Conservation (phyloP, 1,140 invertebrate genomes). For the Macrobrachium rosenbergii region DNA sequence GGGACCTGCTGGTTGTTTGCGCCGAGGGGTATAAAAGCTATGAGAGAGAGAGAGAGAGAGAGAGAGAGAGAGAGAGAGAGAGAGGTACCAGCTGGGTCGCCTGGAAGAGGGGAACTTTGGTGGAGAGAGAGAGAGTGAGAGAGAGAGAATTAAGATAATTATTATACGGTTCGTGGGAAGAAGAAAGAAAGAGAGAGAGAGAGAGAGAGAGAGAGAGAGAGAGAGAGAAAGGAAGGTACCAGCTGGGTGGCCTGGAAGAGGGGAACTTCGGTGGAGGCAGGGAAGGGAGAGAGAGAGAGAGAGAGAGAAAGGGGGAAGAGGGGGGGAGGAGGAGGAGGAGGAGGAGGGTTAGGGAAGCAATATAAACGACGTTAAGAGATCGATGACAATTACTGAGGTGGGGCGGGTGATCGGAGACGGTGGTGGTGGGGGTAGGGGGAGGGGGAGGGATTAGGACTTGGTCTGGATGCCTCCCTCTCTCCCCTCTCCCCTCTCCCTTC, state of each 20-base stretch:
- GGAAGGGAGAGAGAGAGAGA: background rate
- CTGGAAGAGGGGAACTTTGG: background rate
- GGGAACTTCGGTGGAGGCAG: background rate
- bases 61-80: constrained; percentile 14
- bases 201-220: background rate
- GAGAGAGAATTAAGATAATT: background rate
- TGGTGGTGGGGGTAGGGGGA: background rate
- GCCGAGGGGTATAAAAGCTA: too few relatives aligned
- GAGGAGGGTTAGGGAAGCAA: background rate
- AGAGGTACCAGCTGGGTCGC: background rate
- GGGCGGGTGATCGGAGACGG: background rate
- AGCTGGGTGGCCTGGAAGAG: background rate
- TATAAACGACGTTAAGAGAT: too few relatives aligned
- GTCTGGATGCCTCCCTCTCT: too few relatives aligned
- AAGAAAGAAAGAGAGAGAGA: background rate
- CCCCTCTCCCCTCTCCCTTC: too few relatives aligned
- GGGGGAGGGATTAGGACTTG: too few relatives aligned
- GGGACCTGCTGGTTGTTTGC: too few relatives aligned
- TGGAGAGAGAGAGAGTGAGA: constrained; percentile 12
- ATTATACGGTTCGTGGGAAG: background rate
- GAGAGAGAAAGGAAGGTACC: background rate
- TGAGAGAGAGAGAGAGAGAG: too few relatives aligned
- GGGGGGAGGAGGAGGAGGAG: background rate
- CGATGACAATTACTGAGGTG: background rate
- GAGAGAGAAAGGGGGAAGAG: too few relatives aligned